Conservation (phyloP, 2,113 vertebrate genomes). For the Argyrosomus japonicus region DNA sequence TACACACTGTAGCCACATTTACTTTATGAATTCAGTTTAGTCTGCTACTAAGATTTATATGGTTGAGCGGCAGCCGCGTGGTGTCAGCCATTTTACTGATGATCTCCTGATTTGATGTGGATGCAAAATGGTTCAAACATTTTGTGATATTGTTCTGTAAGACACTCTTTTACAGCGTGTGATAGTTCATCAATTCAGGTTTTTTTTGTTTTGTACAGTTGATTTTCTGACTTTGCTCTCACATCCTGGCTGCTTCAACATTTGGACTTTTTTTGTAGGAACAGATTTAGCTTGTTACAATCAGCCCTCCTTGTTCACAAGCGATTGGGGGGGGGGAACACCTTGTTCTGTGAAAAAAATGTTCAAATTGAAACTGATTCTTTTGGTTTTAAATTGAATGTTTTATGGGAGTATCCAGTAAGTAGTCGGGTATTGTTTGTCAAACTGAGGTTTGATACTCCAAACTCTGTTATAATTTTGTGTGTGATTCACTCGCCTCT, state of each 20-base stretch:
- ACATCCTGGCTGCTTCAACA: neutral
- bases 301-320: no score
- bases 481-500: neutral
- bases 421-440: neutral
- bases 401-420: neutral
- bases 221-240: neutral
- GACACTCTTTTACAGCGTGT: no score
- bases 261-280: no score
- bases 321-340: no score
- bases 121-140: neutral
- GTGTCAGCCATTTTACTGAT: neutral
- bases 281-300: no score
- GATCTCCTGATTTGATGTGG: neutral
- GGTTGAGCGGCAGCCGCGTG: neutral
- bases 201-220: neutral
- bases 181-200: no score
- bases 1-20: neutral
- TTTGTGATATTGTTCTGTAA: neutral
- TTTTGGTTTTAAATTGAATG: neutral
- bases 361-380: neutral
- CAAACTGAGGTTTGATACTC: neutral
- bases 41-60: neutral
- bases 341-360: no score
- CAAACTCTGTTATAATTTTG: neutral
- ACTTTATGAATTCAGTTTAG: neutral